phyloP scores from a whole-genome alignment of 2,797 vertebrate species.

The Limnodromus scolopaceus region DNA sequence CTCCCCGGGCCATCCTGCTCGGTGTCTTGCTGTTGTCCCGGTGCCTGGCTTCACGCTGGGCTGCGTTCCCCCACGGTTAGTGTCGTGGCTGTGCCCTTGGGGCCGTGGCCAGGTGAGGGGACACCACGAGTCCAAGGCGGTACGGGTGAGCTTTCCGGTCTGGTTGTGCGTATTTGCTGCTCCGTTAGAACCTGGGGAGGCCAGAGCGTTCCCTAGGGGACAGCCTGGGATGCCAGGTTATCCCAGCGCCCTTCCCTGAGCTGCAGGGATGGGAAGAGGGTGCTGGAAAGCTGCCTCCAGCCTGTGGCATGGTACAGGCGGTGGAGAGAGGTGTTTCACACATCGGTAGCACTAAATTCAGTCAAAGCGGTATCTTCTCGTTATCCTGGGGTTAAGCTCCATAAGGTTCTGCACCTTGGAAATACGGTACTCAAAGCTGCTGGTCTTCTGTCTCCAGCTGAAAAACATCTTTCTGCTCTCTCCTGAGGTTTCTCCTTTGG shows the following conservation, averaged over 20 bases:
- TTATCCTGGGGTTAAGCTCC: not conserved
- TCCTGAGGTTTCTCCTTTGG: not conserved
- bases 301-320: rapidly evolving
- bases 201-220: not conserved
- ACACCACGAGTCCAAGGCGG: rapidly evolving
- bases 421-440: not conserved
- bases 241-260: not conserved
- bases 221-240: not conserved
- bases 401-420: not conserved
- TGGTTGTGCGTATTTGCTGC: not conserved
- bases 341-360: not conserved
- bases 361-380: rapidly evolving
- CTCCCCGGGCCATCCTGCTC: rapidly evolving
- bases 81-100: not conserved
- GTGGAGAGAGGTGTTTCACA: not conserved
- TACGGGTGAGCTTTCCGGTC: not conserved
- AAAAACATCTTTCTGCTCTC: not conserved
- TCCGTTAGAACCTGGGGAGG: not conserved
- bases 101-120: rapidly evolving
- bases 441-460: not conserved
- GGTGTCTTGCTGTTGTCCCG: not conserved
- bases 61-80: not conserved
- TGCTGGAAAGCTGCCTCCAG: not conserved
- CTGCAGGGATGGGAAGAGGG: not conserved
- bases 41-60: not conserved